These are phyloP conservation scores for Caenorhabditis becei DNA, from an alignment of 2,888 invertebrate genomes.

Conservation along the genomic window DNA sequence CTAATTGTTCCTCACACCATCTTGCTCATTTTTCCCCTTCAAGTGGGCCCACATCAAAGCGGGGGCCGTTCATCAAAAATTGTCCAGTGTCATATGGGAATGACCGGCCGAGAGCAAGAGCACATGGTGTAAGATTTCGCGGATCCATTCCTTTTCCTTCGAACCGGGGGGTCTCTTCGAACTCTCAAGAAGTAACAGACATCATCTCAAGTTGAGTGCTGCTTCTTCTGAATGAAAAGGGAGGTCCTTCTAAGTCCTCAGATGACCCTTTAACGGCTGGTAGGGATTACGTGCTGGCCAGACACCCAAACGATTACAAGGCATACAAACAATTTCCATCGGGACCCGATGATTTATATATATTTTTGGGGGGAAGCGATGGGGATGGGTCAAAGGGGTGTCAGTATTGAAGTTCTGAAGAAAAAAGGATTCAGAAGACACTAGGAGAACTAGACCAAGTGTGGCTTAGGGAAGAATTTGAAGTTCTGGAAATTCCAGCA, in stretches of 20 bases:
- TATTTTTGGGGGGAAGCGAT: neutral
- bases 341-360: slow-evolving; percentile 38
- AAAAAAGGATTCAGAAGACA: too few species aligned
- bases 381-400: neutral
- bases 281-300: slow-evolving; percentile 56
- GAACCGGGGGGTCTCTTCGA: too few species aligned
- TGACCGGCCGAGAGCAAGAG: slow-evolving; percentile 17
- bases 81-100: slow-evolving; percentile 37
- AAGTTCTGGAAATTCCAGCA: too few species aligned
- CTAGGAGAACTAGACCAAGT: too few species aligned
- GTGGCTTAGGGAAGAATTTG: too few species aligned
- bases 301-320: slow-evolving; percentile 50
- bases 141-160: slow-evolving; percentile 6
- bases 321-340: slow-evolving; percentile 47
- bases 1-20: neutral
- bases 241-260: slow-evolving; percentile 30
- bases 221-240: slow-evolving; percentile 23
- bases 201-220: slow-evolving; percentile 50
- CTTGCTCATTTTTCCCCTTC: neutral
- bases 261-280: slow-evolving; percentile 64
- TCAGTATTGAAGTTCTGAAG: too few species aligned
- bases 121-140: slow-evolving; percentile 47
- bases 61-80: neutral
- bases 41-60: neutral
- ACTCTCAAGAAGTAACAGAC: slow-evolving; percentile 16